These are phyloP conservation scores for Drosophila anomalipes DNA, from an alignment of 2,888 invertebrate species.

Conservation along the genomic window DNA sequence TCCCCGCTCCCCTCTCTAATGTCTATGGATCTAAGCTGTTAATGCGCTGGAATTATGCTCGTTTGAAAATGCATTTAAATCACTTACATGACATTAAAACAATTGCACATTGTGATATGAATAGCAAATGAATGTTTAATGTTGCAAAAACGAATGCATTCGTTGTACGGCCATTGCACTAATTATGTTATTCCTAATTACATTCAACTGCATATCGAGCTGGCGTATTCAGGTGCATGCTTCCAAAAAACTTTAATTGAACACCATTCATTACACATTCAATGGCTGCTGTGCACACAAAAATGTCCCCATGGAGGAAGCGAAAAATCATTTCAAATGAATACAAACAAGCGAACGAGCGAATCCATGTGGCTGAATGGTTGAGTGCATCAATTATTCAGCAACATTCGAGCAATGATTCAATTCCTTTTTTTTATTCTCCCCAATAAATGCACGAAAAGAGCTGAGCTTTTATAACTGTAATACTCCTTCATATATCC, in stretches of 20 bases:
- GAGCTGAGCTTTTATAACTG: neutral
- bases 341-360: neutral
- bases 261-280: conserved; percentile 4
- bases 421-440: neutral
- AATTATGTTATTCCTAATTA: conserved; percentile 21
- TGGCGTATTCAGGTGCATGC: neutral
- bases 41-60: conserved; percentile 68
- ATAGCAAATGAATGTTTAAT: conserved; percentile 32
- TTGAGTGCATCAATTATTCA: conserved; percentile 14
- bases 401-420: conserved; percentile 1
- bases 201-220: neutral
- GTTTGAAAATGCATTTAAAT: conserved; percentile 59
- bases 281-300: neutral
- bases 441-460: neutral
- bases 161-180: conserved; percentile 8
- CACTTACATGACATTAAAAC: conserved; percentile 47
- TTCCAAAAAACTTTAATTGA: neutral
- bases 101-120: conserved; percentile 43
- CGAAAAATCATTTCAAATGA: conserved; percentile 3
- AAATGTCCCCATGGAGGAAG: neutral
- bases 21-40: conserved; percentile 40
- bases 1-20: neutral
- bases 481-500: neutral
- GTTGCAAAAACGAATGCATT: conserved; percentile 18
- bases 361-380: neutral